Evolutionary conservation across 2,797 vertebrate genomes (phyloP).

Genomic region (Nasua narica): DNA sequence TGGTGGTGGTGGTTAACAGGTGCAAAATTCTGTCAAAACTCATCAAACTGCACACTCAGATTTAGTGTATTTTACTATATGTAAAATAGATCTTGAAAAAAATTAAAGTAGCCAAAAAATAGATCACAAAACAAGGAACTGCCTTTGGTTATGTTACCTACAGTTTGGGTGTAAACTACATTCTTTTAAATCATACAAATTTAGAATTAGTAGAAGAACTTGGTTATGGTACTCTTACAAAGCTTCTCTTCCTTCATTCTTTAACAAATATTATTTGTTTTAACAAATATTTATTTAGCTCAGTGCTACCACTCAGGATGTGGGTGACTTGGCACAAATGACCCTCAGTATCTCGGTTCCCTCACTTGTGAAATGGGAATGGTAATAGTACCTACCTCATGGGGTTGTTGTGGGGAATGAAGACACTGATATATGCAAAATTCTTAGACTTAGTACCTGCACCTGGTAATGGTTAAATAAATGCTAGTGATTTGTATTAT

Average conservation of each 20-base stretch:
- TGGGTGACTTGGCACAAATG: background rate
- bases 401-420: background rate
- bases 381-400: background rate
- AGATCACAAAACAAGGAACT: background rate
- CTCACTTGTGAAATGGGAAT: background rate
- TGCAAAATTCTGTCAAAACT: background rate
- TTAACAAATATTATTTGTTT: background rate
- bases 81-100: background rate
- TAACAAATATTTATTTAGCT: background rate
- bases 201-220: background rate
- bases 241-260: background rate
- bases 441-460: background rate
- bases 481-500: constrained; percentile 11
- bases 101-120: background rate
- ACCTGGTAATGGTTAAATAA: background rate
- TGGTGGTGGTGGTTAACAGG: background rate
- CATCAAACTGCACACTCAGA: background rate
- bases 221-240: background rate
- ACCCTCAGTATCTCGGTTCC: background rate
- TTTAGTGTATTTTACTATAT: background rate
- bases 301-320: background rate
- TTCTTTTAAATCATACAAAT: background rate
- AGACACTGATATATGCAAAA: background rate
- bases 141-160: background rate
- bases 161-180: background rate